These are phyloP conservation scores for Capitella teleta DNA, from an alignment of 1,140 invertebrate genomes.

Conservation along the genomic window DNA sequence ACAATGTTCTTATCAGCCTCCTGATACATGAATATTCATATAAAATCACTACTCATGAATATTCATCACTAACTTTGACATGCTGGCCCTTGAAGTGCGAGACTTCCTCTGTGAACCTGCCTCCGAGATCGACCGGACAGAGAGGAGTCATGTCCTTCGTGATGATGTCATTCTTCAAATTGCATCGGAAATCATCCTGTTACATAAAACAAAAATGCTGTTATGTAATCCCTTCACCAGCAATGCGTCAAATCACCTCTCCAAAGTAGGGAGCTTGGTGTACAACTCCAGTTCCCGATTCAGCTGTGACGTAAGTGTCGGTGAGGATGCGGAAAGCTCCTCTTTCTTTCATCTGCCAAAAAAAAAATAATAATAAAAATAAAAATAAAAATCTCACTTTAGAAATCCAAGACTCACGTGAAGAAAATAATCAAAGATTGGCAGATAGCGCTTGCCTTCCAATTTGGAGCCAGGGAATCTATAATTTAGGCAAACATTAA, in stretches of 20 bases:
- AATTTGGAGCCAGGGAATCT: conserved; percentile 67
- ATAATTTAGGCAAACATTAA: too few relatives aligned
- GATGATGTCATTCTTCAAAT: conserved; percentile 34
- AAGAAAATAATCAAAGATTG: conserved; percentile 82
- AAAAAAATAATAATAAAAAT: conserved; percentile 1
- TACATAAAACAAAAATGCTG: conserved; percentile 2
- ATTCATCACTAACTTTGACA: background rate
- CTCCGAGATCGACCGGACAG: conserved; percentile 88
- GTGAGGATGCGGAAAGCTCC: conserved; percentile 76
- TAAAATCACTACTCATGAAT: background rate
- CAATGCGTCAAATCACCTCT: conserved; percentile 55
- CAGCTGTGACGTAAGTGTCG: conserved; percentile 89
- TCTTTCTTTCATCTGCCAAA: conserved; percentile 44
- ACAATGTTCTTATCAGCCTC: conserved; percentile 77
- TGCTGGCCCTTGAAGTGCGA: conserved; percentile 73
- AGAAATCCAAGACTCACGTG: conserved; percentile 30
- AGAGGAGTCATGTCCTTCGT: conserved; percentile 52
- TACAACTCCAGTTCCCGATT: conserved; percentile 96
- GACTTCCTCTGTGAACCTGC: conserved; percentile 74
- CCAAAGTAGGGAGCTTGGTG: conserved; percentile 99
- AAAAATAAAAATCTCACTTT: conserved; percentile 5
- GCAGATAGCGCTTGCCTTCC: conserved; percentile 73
- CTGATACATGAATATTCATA: conserved; percentile 18
- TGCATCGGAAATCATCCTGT: conserved; percentile 41
- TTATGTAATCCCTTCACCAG: background rate